These are phyloP conservation scores for Numida meleagris DNA, from an alignment of 2,113 vertebrate genomes.

Conservation along the genomic window DNA sequence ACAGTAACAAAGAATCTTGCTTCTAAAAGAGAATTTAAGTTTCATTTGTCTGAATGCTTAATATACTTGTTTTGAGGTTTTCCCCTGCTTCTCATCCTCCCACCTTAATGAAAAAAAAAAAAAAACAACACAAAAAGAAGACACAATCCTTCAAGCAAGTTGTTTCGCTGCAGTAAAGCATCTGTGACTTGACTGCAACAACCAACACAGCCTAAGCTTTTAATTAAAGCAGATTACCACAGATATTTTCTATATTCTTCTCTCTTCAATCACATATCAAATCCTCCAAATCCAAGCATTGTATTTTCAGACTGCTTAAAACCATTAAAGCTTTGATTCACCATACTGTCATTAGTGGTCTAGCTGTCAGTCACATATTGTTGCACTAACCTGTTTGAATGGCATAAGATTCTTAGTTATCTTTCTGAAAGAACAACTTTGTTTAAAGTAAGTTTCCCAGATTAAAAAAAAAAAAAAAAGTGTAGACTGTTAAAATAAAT, in stretches of 20 bases:
- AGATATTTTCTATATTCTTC: neutral
- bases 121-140: neutral
- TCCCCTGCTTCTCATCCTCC: neutral
- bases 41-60: neutral
- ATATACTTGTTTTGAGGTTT: neutral
- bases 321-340: neutral
- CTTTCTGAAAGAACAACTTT: neutral
- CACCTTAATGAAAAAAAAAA: neutral
- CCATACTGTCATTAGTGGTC: slow-evolving; percentile 15
- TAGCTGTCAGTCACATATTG: slow-evolving; percentile 45
- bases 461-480: neutral
- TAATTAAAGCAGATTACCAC: slow-evolving; percentile 13
- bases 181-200: neutral
- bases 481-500: neutral
- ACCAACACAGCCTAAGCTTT: neutral
- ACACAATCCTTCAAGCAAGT: neutral
- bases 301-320: slow-evolving; percentile 20
- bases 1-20: neutral
- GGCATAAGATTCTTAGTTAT: neutral
- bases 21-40: neutral
- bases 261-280: neutral
- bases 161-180: neutral
- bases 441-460: slow-evolving; percentile 5
- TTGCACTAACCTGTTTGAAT: neutral
- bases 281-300: slow-evolving; percentile 13